Evolutionary conservation across 2,113 vertebrate genomes (phyloP).

Genomic region (Zosterops hypoxanthus): DNA sequence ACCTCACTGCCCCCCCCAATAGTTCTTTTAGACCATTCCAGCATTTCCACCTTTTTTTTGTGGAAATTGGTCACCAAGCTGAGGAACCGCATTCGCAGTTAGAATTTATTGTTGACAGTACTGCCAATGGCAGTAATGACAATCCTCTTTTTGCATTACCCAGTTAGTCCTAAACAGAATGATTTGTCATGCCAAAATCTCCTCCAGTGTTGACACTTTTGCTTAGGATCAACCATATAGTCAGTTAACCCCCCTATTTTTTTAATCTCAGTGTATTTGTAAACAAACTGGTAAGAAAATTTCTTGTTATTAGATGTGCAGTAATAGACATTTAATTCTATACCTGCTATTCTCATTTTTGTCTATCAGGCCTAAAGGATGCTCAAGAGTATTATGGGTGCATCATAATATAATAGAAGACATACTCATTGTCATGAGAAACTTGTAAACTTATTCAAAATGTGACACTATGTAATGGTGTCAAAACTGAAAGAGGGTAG

Average conservation of each 20-base stretch:
- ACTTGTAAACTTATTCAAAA: not conserved
- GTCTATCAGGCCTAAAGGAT: not conserved
- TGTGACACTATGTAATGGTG: not conserved
- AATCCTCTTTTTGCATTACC: not conserved
- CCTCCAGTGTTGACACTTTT: not conserved
- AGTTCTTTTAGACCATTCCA: not conserved
- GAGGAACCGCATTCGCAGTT: not conserved
- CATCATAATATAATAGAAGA: not conserved
- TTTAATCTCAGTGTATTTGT: not conserved
- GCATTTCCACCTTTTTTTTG: not conserved
- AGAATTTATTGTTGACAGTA: not conserved
- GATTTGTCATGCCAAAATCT: not conserved
- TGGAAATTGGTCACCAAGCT: not conserved
- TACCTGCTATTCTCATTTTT: not conserved
- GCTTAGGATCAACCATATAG: not conserved
- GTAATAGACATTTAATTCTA: not conserved
- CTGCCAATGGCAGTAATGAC: not conserved
- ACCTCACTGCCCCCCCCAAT: fast-evolving
- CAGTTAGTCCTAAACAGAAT: not conserved
- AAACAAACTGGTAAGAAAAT: not conserved
- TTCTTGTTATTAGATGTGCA: not conserved
- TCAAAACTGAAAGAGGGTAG: not conserved
- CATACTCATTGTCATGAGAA: not conserved
- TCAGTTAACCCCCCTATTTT: not conserved
- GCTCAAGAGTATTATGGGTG: not conserved